Percentiles rank a stretch among this genome's conserved stretches.
Evolutionary conservation across 2,888 invertebrate genomes (phyloP).

Genomic region (Bombylius major): DNA sequence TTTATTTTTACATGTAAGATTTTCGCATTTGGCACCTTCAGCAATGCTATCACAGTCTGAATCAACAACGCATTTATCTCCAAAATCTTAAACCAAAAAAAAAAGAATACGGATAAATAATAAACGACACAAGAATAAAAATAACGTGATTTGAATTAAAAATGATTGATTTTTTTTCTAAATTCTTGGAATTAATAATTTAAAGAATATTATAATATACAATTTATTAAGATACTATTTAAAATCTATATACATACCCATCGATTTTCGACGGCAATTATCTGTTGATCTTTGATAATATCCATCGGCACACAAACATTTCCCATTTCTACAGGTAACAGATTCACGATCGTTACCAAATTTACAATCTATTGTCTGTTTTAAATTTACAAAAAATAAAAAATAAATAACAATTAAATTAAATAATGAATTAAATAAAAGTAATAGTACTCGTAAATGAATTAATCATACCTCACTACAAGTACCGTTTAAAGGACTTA

Average conservation of each 20-base stretch:
- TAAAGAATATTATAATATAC: neutral
- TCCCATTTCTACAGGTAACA: conserved; percentile 27
- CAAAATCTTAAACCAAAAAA: too few relatives aligned
- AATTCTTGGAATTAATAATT: neutral
- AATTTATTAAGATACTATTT: too few relatives aligned
- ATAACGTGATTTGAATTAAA: conserved; percentile 25
- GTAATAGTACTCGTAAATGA: neutral
- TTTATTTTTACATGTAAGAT: too few relatives aligned
- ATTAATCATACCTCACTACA: conserved; percentile 25
- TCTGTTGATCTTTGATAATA: conserved; percentile 36
- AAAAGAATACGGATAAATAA: conserved; percentile 7
- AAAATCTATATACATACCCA: conserved; percentile 21
- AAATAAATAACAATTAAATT: conserved; percentile 6
- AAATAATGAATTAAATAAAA: neutral
- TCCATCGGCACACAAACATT: conserved; percentile 33
- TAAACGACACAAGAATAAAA: conserved; percentile 27
- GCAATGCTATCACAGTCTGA: too few relatives aligned
- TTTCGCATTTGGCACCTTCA: too few relatives aligned
- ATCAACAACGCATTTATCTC: too few relatives aligned
- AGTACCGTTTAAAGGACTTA: conserved; percentile 28
- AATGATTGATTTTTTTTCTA: neutral
- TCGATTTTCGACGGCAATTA: conserved; percentile 36
- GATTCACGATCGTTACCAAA: conserved; percentile 36
- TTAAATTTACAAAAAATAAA: too few relatives aligned
- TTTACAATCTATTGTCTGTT: conserved; percentile 28